phyloP scores from a whole-genome alignment of 2,113 vertebrate species.

The Stictonetta naevosa region DNA sequence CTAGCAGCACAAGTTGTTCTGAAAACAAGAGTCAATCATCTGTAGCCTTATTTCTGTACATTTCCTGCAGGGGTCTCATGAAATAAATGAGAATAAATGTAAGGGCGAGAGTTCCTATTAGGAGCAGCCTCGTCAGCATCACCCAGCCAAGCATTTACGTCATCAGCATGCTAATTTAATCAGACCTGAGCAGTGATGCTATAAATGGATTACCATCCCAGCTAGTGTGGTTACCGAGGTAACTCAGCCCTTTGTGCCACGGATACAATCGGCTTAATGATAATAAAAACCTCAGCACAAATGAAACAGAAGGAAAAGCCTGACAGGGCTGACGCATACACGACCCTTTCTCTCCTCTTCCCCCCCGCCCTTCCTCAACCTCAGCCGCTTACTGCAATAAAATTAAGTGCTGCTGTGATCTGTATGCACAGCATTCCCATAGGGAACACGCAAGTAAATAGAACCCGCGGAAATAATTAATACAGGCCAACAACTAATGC shows the following conservation, averaged over 20 bases:
- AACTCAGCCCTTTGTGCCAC: constrained; percentile 75
- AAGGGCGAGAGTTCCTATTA: constrained; percentile 60
- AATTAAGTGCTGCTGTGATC: constrained; percentile 62
- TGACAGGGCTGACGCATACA: constrained; percentile 58
- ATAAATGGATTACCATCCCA: constrained; percentile 75
- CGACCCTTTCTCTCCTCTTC: constrained; percentile 23
- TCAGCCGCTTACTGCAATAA: constrained; percentile 42
- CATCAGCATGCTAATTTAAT: constrained; percentile 78
- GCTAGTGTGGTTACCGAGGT: constrained; percentile 79
- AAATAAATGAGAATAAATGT: constrained; percentile 57
- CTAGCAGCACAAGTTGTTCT: constrained; percentile 37
- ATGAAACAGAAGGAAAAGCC: constrained; percentile 69
- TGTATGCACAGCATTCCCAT: constrained; percentile 57
- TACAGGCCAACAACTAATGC: constrained; percentile 23
- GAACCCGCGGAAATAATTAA: constrained; percentile 60
- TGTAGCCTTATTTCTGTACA: constrained; percentile 56
- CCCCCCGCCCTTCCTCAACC: constrained; percentile 4
- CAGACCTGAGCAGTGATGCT: constrained; percentile 66
- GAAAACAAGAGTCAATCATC: constrained; percentile 48
- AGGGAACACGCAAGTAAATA: constrained; percentile 41
- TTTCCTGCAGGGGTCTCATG: constrained; percentile 55
- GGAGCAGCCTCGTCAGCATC: constrained; percentile 69
- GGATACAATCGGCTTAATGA: constrained; percentile 76
- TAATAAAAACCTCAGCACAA: constrained; percentile 70
- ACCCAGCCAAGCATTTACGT: constrained; percentile 63